phyloP scores from a whole-genome alignment of 2,888 invertebrate species.

The Cabera pusaria region DNA sequence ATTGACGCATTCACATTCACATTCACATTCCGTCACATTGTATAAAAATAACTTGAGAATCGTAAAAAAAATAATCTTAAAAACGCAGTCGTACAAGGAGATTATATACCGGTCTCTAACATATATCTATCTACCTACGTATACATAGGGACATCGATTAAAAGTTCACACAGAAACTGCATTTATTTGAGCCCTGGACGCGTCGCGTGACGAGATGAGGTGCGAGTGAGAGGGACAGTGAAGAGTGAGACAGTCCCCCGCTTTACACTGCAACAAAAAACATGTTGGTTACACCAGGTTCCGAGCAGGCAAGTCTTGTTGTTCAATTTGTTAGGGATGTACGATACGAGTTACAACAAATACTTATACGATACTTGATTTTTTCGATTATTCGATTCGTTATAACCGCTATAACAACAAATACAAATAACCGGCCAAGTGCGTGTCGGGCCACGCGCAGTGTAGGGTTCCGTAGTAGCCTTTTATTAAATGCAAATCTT shows the following conservation, averaged over 20 bases:
- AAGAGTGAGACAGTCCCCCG: conserved; percentile 20
- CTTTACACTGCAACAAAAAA: conserved; percentile 65
- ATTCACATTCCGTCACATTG: conserved; percentile 34
- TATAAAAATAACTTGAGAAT: conserved; percentile 50
- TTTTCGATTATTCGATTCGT: too few species aligned
- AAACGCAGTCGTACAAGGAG: conserved; percentile 35
- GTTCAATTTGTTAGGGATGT: too few species aligned
- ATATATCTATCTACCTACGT: conserved; percentile 44
- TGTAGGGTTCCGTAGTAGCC: too few species aligned
- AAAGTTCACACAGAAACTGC: conserved; percentile 77
- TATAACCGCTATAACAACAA: too few species aligned
- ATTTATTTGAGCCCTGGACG: conserved; percentile 67
- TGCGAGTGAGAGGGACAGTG: conserved; percentile 9
- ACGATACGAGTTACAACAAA: too few species aligned
- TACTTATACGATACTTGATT: too few species aligned
- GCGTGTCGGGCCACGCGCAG: too few species aligned
- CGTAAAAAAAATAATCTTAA: conserved; percentile 36
- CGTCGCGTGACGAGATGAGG: conserved; percentile 46
- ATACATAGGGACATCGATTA: conserved; percentile 61
- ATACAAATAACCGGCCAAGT: too few species aligned
- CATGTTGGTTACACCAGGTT: conserved; percentile 16
- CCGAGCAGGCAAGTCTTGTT: too few species aligned
- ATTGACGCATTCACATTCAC: conserved; percentile 67
- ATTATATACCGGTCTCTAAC: conserved; percentile 31
- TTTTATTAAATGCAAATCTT: too few species aligned